Evolutionary conservation across 2,113 vertebrate genomes (phyloP), one percentile per base, ranked within the genome.

Genomic region (Siniperca chuatsi): DNA sequence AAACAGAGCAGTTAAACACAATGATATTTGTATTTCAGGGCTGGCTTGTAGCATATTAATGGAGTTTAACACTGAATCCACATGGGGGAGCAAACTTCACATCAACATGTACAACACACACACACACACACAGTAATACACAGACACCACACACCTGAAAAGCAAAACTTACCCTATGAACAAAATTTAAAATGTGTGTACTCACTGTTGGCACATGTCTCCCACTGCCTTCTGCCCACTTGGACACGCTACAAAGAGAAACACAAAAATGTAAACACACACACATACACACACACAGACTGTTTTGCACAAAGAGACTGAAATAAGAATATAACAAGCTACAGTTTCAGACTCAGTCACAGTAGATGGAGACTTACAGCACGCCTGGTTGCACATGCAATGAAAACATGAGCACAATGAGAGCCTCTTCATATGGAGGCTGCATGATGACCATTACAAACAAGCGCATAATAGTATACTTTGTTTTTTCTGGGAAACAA

Each of bases 231-330:
- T 79, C 66, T 90, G 46, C 0, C 96, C 94, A 33, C 93, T 95
- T 37, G 88, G 92, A 91, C 96, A 96, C 0, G 91, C 96, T 96
- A 50, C 54, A 75, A 78, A 89, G 58, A 79, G 12, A 91, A 79
- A 74, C 35, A 55, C 29, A 81, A 48, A 10, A 0, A 44, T 64
- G 46, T 11, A 10, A 65, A 25, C 33, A 25, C 25, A 46, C n/a
- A 77, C 25, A 79, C 57, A 73, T 7, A 82, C 50, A n/a, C 33
- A 70, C n/a, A 79, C 67, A 33, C 25, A 20, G 8, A 40, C 35
- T 21, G 4, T n/a, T 60, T 48, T 29, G 4, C 20, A 29, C 48
- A 74, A 48, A 69, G 37, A 66, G 29, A 71, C 9, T 65, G 15
- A 85, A 55, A 79, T 7, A 12, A 68, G 48, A 66, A 69, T 33